Evolutionary conservation across 2,888 invertebrate genomes (phyloP).

Genomic region (Drosophila neutralis): DNA sequence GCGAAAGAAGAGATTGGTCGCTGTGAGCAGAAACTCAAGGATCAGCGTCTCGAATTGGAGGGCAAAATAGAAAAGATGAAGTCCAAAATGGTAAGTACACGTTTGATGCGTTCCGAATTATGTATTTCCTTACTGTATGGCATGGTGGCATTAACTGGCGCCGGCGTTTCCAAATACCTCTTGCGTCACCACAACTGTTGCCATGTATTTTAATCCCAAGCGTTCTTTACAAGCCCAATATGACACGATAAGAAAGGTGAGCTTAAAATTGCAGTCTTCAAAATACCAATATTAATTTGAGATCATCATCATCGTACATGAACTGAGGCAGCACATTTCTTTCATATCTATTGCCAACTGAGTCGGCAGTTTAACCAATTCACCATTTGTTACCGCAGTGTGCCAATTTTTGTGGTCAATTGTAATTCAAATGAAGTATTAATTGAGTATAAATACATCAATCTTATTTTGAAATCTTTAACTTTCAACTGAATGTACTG

Average conservation of each 20-base stretch:
- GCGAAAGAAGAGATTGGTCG: constrained; percentile 70
- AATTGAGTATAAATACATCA: neutral
- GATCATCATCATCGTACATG: neutral
- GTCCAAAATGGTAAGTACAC: constrained; percentile 90
- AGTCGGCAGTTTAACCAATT: neutral
- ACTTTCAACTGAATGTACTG: neutral
- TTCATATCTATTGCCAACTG: neutral
- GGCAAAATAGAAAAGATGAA: constrained; percentile 92
- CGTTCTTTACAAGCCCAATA: neutral
- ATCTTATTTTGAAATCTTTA: neutral
- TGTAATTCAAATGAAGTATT: neutral
- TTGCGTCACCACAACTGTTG: neutral
- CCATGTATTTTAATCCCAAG: neutral
- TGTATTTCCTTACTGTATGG: constrained; percentile 9
- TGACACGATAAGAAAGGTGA: constrained; percentile 2
- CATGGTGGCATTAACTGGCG: neutral
- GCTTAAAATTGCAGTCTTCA: neutral
- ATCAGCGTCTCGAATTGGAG: constrained; percentile 88
- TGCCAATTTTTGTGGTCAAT: neutral
- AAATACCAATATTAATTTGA: neutral
- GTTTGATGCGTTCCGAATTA: constrained; percentile 11
- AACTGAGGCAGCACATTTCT: neutral
- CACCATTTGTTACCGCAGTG: neutral
- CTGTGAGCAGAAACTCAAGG: constrained; percentile 82
- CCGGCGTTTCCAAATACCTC: neutral